These are phyloP conservation scores for Premnoplex brunnescens DNA, from an alignment of 2,797 vertebrate species.

Conservation along the genomic window DNA sequence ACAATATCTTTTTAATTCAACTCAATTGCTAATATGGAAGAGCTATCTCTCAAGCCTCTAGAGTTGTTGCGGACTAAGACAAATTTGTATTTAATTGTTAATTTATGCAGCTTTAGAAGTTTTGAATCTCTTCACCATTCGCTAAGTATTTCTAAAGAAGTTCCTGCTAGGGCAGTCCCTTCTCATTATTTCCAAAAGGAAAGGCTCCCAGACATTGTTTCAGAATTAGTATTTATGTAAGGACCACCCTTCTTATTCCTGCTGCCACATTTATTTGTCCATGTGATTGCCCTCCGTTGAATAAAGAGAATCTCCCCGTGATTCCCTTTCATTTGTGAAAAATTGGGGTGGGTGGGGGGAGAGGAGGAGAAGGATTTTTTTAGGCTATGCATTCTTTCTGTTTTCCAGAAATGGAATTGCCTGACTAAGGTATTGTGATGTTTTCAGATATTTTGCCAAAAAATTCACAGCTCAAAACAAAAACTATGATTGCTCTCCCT, in stretches of 20 bases:
- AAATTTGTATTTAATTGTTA: background rate
- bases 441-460: conserved; percentile 62
- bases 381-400: background rate
- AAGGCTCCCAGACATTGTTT: background rate
- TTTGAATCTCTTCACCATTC: background rate
- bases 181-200: background rate
- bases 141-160: background rate
- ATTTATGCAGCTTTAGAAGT: background rate
- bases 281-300: background rate
- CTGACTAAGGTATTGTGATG: conserved; percentile 59
- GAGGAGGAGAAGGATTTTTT: background rate
- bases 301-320: background rate
- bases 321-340: conserved; percentile 16
- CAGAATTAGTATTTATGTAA: background rate
- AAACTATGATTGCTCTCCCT: conserved; percentile 33
- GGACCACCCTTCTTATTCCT: background rate
- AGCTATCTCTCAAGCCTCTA: background rate
- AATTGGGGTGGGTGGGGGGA: background rate
- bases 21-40: fast-evolving
- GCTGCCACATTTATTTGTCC: background rate
- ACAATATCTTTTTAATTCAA: background rate
- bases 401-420: conserved; percentile 60
- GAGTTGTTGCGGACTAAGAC: background rate
- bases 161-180: background rate
- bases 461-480: conserved; percentile 23